Base-by-base conservation (phyloP, 92 coral and sea anemone genomes). In the Epizoanthus rinbou region DNA sequence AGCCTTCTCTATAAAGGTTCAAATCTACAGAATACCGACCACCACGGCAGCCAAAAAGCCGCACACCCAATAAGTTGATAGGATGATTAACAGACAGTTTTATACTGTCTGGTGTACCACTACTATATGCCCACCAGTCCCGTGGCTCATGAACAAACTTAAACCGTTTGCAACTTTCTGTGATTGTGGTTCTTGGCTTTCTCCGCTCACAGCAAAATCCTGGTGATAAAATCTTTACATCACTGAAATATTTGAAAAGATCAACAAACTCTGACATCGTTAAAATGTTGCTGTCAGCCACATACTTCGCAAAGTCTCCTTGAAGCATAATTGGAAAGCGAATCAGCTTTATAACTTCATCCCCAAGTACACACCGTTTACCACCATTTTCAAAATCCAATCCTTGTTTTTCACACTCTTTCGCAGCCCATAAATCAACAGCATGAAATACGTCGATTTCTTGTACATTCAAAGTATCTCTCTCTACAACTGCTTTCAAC, bases 41-140 rank as follows among this genome's bases (percentile, higher is more conserved):
- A 14, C 74, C 90, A 19, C 54, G 45, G 64, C 35, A 31, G 16
- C 93, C 93, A 86, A 86, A 90, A 28, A 86, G 82, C 25, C 84
- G 90, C n/a, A 83, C 83, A 15, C 90, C 93, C 56, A 69, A 69
- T 2, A 89, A 35, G 54, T 22, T 35, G 69, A 84, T 74, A 3
- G 79, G 63, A 54, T 76, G 69, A 64, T 64, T 69, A 31, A 83
- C 83, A n/a, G 85, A 66, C 6, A 89, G 25, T 28, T 69, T 21
- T 22, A 86, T 31, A 16, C 62, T 64, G 57, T 86, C 83, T 17
- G 87, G 64, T 10, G 6, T 21, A 0, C 65, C 79, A n/a, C 45
- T 24, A 68, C 73, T 67, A 10, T 69, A 70, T 6, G 28, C 53
- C 80, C 79, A 71, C 78, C 28, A 68, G 13, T 17, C 41, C 10